These are phyloP conservation scores for Zingel zingel DNA, from an alignment of 2,113 vertebrate species.

Conservation along the genomic window DNA sequence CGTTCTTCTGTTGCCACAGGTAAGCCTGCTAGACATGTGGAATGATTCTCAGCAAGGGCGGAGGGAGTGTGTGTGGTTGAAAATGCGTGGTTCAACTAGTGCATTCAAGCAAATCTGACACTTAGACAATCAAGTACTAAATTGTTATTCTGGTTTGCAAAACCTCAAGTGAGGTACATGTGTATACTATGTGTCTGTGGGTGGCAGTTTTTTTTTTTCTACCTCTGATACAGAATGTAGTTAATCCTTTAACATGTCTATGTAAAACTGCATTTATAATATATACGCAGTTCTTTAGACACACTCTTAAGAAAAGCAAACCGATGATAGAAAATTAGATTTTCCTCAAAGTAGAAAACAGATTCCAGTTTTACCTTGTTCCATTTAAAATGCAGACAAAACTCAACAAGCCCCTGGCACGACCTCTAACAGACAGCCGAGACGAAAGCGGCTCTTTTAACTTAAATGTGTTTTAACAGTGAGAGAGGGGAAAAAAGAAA, in stretches of 20 bases:
- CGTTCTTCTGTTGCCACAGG: constrained; percentile 78
- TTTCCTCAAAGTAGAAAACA: constrained; percentile 49
- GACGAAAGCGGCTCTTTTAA: constrained; percentile 70
- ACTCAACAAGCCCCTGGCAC: constrained; percentile 69
- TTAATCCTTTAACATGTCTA: constrained; percentile 27
- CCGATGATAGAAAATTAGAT: constrained; percentile 35
- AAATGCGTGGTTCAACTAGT: constrained; percentile 68
- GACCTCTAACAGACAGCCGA: constrained; percentile 51
- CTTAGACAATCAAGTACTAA: constrained; percentile 72
- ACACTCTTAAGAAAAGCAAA: constrained; percentile 28
- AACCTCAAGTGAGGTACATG: constrained; percentile 67
- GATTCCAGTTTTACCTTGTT: constrained; percentile 48
- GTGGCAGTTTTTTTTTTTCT: constrained; percentile 56
- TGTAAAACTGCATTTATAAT: constrained; percentile 28
- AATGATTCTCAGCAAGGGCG: constrained; percentile 71
- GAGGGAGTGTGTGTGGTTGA: constrained; percentile 59
- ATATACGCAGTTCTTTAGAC: constrained; percentile 2
- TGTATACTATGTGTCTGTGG: constrained; percentile 70
- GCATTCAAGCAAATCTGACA: constrained; percentile 80
- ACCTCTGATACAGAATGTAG: constrained; percentile 22
- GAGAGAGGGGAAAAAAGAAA: constrained; percentile 20
- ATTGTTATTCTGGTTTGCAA: constrained; percentile 79
- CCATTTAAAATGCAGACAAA: constrained; percentile 58
- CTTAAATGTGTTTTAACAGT: constrained; percentile 67
- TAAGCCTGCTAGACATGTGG: constrained; percentile 82